Evolutionary conservation across 2,797 vertebrate species (phyloP).

Genomic region (Heliangelus exortis): DNA sequence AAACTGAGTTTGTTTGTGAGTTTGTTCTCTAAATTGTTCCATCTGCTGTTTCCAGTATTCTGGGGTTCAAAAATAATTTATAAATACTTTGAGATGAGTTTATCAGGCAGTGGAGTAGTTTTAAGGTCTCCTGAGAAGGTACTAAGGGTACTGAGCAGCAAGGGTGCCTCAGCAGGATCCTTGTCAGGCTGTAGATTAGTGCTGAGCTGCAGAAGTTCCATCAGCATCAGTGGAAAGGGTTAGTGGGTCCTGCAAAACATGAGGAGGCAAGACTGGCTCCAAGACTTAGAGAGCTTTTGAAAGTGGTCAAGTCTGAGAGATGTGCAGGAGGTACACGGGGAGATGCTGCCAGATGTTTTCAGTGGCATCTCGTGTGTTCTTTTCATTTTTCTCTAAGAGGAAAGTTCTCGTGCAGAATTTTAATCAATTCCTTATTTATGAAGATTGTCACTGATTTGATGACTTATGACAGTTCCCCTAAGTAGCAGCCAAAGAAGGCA

Average conservation of each 20-base stretch:
- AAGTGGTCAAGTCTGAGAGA: not conserved
- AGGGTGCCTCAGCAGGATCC: not conserved
- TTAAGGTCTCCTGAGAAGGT: not conserved
- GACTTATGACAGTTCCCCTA: slow-evolving; percentile 8
- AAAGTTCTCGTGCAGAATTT: not conserved
- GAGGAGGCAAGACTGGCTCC: not conserved
- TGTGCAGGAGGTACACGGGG: not conserved
- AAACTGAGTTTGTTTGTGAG: not conserved
- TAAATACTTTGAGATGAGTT: not conserved
- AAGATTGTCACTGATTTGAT: not conserved
- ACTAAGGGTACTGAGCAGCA: not conserved
- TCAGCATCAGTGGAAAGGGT: not conserved
- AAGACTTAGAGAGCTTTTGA: not conserved
- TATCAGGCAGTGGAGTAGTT: not conserved
- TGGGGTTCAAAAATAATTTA: not conserved
- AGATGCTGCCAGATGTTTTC: not conserved
- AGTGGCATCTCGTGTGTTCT: not conserved
- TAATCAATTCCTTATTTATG: slow-evolving; percentile 3
- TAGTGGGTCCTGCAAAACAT: not conserved
- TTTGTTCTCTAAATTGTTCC: not conserved
- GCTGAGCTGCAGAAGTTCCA: not conserved
- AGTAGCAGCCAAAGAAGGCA: not conserved
- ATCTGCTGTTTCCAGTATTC: not conserved
- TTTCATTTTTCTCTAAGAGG: not conserved
- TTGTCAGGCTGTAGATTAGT: not conserved